Evolutionary conservation across 2,888 invertebrate genomes (phyloP).

Genomic region (Aradus depressus): DNA sequence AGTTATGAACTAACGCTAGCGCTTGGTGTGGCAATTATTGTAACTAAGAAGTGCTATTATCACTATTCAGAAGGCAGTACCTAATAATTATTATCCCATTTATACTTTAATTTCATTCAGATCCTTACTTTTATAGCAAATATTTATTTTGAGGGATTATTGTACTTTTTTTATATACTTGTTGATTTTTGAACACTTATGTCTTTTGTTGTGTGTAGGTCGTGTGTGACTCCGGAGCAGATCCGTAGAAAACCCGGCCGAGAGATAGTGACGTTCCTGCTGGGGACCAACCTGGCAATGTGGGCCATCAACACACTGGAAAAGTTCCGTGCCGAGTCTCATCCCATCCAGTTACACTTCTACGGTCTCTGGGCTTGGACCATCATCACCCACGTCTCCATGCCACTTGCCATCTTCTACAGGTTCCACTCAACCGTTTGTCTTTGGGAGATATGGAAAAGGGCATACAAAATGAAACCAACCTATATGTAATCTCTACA

Average conservation of each 20-base stretch:
- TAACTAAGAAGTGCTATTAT: too few species aligned
- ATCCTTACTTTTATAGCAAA: too few species aligned
- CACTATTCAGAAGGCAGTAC: too few species aligned
- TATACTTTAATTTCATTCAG: too few species aligned
- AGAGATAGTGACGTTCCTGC: conserved; percentile 83
- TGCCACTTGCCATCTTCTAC: conserved; percentile 86
- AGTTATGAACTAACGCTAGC: too few species aligned
- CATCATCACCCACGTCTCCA: conserved; percentile 86
- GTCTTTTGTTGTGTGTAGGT: conserved; percentile 19
- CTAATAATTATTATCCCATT: too few species aligned
- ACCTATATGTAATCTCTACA: conserved; percentile 57
- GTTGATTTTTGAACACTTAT: too few species aligned
- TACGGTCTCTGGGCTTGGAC: conserved; percentile 93
- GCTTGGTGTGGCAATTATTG: too few species aligned
- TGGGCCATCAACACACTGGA: conserved; percentile 90
- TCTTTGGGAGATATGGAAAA: conserved; percentile 91
- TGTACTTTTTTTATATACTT: too few species aligned
- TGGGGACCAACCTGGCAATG: conserved; percentile 84
- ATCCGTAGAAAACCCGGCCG: conserved; percentile 79
- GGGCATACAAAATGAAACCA: conserved; percentile 85
- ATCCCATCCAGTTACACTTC: conserved; percentile 83
- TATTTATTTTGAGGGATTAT: too few species aligned
- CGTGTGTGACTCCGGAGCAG: conserved; percentile 41
- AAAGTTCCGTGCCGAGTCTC: conserved; percentile 80
- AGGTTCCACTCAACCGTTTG: conserved; percentile 92